A percentile compares a stretch with the other conserved stretches of the same genome.
Evolutionary conservation across 2,797 vertebrate genomes (phyloP).

Genomic region (Synanceia verrucosa): DNA sequence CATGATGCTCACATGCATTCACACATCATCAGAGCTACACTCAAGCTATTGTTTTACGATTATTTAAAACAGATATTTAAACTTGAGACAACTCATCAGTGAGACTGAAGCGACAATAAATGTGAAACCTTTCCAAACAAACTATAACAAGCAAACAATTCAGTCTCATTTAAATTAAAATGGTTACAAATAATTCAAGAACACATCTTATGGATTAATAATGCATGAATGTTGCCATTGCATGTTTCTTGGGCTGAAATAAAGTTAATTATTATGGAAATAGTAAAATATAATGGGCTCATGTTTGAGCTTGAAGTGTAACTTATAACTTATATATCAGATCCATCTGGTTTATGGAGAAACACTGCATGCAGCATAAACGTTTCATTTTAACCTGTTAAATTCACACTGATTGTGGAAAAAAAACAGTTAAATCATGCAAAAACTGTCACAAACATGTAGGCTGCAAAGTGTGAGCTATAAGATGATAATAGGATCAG

Average conservation of each 20-base stretch:
- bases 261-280: background rate
- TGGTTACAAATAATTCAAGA: background rate
- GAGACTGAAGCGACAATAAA: background rate
- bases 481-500: background rate
- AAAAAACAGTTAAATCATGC: background rate
- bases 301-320: background rate
- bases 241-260: background rate
- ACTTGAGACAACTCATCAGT: background rate
- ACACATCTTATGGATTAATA: background rate
- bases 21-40: no score
- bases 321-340: background rate
- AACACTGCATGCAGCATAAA: background rate
- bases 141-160: background rate
- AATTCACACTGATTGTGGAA: background rate
- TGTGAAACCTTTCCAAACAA: background rate
- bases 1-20: background rate
- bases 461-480: background rate
- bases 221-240: background rate
- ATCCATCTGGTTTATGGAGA: background rate
- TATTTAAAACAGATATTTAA: background rate
- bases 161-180: background rate
- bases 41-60: no score
- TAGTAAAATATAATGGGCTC: background rate
- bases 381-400: background rate
- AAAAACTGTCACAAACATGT: background rate